Base-by-base conservation (phyloP, 2,797 vertebrate genomes). In the Tragelaphus oryx region DNA sequence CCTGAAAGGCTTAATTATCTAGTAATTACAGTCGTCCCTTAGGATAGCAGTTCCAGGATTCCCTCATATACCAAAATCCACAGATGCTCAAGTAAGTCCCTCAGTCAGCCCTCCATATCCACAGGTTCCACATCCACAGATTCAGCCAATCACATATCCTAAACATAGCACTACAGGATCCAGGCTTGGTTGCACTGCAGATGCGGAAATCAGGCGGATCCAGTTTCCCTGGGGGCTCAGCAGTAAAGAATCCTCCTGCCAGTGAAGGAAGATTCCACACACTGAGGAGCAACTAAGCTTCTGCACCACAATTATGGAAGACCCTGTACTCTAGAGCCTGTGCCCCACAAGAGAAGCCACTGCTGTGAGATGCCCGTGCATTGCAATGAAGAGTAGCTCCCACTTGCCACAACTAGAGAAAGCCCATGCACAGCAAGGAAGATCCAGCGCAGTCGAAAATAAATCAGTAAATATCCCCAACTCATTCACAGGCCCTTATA, bases 201-300 rank as follows among this genome's bases (percentile, higher is more conserved):
- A 37, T 8, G n/a, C 0, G 0, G 76, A 54, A 79, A 22, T 52
- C 76, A 37, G 30, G n/a, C 0, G 0, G 11, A 71, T 26, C 1
- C 3, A 0, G 68, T 41, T 71, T 41, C 22, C 22, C 68, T 26
- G 68, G 68, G 20, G 11, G 68, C 68, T 41, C 37, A 41, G 68
- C 37, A 14, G 22, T 41, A 41, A 41, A 71, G 20, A 71, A 41
- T 13, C 22, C 2, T 6, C 68, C 68, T 13, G 68, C 20, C 37
- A 26, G 6, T 71, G 22, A 12, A 71, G 68, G 22, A 71, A 37
- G 65, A 12, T 22, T 37, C 33, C 65, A 68, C 60, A n/a, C 33
- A 12, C 9, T 3, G 65, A 37, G 18, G 9, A 68, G 33, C 65
- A 68, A 5, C 33, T 68, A 37, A 68, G 65, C 65, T 68, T 68